phyloP scores from a whole-genome alignment of 2,888 invertebrate species.

The Nymphalis c-album region DNA sequence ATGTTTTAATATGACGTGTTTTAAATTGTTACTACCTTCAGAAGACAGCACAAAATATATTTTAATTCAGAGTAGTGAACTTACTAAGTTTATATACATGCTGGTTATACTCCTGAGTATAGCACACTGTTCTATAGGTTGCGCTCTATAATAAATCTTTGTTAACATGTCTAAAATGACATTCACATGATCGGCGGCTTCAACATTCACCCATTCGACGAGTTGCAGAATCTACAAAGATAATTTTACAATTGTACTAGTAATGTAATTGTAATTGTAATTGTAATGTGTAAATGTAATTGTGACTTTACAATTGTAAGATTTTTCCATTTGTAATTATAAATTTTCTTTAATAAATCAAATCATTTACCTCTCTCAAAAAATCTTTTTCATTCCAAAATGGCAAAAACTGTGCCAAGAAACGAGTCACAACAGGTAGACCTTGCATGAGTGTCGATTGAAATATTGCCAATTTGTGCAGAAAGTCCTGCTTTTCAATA shows the following conservation, averaged over 20 bases:
- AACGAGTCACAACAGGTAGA: constrained; percentile 65
- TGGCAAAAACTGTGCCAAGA: constrained; percentile 67
- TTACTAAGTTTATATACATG: constrained; percentile 69
- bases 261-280: too few species aligned
- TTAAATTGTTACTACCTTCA: neutral
- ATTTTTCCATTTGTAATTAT: neutral
- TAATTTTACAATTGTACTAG: too few species aligned
- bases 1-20: too few species aligned
- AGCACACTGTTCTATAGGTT: constrained; percentile 63
- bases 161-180: constrained; percentile 55
- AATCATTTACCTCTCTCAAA: constrained; percentile 61
- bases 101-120: constrained; percentile 58
- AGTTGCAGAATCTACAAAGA: constrained; percentile 61
- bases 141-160: constrained; percentile 56
- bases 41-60: neutral
- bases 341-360: neutral
- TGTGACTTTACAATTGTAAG: too few species aligned
- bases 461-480: constrained; percentile 55
- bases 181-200: constrained; percentile 53
- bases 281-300: too few species aligned
- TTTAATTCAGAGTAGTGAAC: neutral
- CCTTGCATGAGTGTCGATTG: constrained; percentile 68
- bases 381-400: constrained; percentile 73
- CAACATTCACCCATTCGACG: constrained; percentile 66
- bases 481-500: constrained; percentile 61